Base-by-base conservation (phyloP, 1,140 invertebrate genomes). In the Orchesella cincta region DNA sequence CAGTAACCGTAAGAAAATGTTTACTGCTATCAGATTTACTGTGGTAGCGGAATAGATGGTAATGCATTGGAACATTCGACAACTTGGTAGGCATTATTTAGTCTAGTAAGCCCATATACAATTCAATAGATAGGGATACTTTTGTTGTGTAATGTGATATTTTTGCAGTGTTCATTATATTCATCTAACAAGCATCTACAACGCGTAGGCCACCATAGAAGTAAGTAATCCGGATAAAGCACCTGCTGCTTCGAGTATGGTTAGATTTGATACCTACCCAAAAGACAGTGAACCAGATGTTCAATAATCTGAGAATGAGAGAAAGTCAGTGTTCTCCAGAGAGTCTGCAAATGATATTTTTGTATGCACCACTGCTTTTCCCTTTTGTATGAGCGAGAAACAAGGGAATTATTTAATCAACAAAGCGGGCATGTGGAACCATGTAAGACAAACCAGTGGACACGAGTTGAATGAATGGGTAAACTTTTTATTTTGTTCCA, bases 281-380 rank as follows among this genome's bases (percentile, higher is more conserved):
- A 57, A 57, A 8, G 31, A 67, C 8, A 67, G 2, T 2, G n/a
- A 12, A 31, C 62, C 62, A 67, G 8, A 67, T 67, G 62, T 23
- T 67, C 62, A 67, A 67, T 67, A 67, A 67, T 67, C 62, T 29
- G 31, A 67, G 62, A n/a, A n/a, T 12, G 62, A 67, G 23, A 14
- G 23, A 67, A 67, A 67, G 5, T n/a, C 12, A 57, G 62, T 18
- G 62, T 67, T 33, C 62, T 67, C 62, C 33, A 14, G 62, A 62
- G 54, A 67, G 62, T 18, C 31, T 29, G 26, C 2, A 67, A 16
- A 31, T 18, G 29, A 67, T 67, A 3, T 67, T 12, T 67, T 29
- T 67, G 62, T 67, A 31, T 67, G 62, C 31, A n/a, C n/a, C 12
- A 71, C 12, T 23, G 23, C 8, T 29, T 34, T 33, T 71, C 33